Base-by-base conservation (phyloP, 2,888 invertebrate species). In the Malachius bipustulatus region DNA sequence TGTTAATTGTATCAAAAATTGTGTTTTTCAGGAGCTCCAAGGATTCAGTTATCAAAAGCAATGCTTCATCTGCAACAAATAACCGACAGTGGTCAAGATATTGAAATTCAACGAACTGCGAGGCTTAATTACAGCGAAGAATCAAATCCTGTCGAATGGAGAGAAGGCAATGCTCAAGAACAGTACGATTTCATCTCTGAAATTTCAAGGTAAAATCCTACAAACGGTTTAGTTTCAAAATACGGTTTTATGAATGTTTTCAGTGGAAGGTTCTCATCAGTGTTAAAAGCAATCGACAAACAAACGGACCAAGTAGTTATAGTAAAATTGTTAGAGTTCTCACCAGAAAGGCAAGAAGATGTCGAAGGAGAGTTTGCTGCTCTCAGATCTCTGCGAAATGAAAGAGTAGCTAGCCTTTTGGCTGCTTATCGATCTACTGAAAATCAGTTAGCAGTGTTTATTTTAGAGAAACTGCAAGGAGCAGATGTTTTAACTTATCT, bases 401-500 rank as follows among this genome's bases (percentile, higher is more conserved):
- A 93, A 60, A 75, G 88, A 57, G 80, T 97, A 59, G 82, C 81
- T 29, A 74, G 75, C 37, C 59, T 87, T 2, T 57, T 82, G 41
- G 79, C 72, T 1, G 83, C 82, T 1, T 83, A 75, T 56, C 77
- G 77, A 43, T 71, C 76, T 0, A 70, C 74, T 3, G 77, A 77
- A 6, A 67, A 75, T 0, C 69, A 78, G 1, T 67, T 79, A 0
- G 78, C 81, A 2, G 76, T 80, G 1, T 70, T 88, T 9, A 70
- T 88, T 9, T 62, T 83, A 60, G 88, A 88, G 51, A 85, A 85
- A 55, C 66, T 88, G 1, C 89, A 90, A 56, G 96, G 96, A 2
- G 84, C 93, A 11, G 89, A 94, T 52, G 75, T 97, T 26, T 66
- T 96, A 3, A 84, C 88, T 0, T 93, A 88, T 59, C 70, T 94